These are phyloP conservation scores for Diloba caeruleocephala DNA, from an alignment of 2,888 invertebrate species.

Conservation along the genomic window DNA sequence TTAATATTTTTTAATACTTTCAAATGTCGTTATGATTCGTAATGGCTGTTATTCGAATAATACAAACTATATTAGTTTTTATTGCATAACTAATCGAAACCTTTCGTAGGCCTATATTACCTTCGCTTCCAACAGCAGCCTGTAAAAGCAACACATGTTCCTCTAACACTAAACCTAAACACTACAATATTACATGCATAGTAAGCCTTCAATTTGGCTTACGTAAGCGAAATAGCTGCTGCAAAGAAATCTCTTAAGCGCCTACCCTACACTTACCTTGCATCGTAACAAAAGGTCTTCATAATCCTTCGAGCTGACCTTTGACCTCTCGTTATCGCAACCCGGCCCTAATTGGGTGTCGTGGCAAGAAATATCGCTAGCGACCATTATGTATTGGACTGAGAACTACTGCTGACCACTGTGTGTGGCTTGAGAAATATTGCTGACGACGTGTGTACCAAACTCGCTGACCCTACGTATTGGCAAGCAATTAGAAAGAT, in stretches of 20 bases:
- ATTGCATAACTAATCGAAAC: no score
- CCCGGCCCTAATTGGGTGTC: slow-evolving; percentile 55
- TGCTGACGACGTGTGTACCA: slow-evolving; percentile 2
- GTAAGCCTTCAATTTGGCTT: neutral
- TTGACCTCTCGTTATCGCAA: slow-evolving; percentile 63
- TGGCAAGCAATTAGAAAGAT: neutral
- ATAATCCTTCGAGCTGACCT: slow-evolving; percentile 45
- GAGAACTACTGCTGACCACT: slow-evolving; percentile 44
- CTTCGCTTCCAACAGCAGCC: no score
- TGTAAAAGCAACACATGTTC: no score
- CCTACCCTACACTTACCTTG: slow-evolving; percentile 6
- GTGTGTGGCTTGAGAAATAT: slow-evolving; percentile 4
- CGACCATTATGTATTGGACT: slow-evolving; percentile 41
- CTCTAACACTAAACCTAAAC: no score
- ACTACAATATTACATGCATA: no score
- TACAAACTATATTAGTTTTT: no score
- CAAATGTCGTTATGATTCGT: no score
- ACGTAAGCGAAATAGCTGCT: slow-evolving; percentile 7
- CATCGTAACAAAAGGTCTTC: slow-evolving; percentile 46
- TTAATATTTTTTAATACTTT: no score
- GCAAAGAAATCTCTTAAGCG: slow-evolving; percentile 4
- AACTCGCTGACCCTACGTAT: neutral
- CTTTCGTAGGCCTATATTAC: no score
- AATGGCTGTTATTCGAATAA: no score
- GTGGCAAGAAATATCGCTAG: slow-evolving; percentile 55